Base-by-base conservation (phyloP, 1,140 invertebrate species). In the Orchesella cincta region DNA sequence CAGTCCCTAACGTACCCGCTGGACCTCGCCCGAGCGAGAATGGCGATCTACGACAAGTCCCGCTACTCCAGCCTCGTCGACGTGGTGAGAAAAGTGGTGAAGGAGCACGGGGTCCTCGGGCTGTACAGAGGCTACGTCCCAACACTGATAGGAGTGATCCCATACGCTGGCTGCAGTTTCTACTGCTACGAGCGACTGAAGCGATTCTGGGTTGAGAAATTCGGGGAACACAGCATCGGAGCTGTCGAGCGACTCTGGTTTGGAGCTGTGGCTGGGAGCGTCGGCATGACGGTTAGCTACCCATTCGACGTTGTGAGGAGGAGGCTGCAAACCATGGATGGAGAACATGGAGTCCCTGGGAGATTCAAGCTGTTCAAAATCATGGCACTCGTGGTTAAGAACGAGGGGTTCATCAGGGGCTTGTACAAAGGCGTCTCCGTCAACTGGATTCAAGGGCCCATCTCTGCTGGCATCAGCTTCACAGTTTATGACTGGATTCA, bases 371-470 rank as follows among this genome's bases (percentile, higher is more conserved):
- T 20, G 8, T 46, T 46, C 39, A 46, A 46, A 20, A 8, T 46
- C 39, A 46, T 46, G 39, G 8, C 8, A 46, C 20, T 12, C 39
- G 20, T 46, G 8, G 39, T 20, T 20, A 98, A 87, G 97, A 97
- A n/a, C 23, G 52, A 57, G 52, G 14, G 39, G 31, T 85, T 96
- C 26, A 91, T 90, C 84, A 88, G 90, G 79, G 97, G 97, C 0
- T 92, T 98, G 83, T 99, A 95, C 88, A 99, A 99, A 88, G 98
- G 97, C 0, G 89, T 99, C 0, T 97, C 93, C 81, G 97, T 99
- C 94, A 99, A 99, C 87, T 99, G 96, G 95, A 92, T 99, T 1
- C 99, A 99, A 87, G 98, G 98, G 3, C 98, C 98, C 0, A 94
- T 99, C 62, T 94, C 97, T 1, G 96, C 97, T n/a, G 97, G 97